Percentiles rank a stretch among this genome's conserved stretches.
Conservation (phyloP, 2,888 invertebrate genomes). For the Stenolophus ochropezus region DNA sequence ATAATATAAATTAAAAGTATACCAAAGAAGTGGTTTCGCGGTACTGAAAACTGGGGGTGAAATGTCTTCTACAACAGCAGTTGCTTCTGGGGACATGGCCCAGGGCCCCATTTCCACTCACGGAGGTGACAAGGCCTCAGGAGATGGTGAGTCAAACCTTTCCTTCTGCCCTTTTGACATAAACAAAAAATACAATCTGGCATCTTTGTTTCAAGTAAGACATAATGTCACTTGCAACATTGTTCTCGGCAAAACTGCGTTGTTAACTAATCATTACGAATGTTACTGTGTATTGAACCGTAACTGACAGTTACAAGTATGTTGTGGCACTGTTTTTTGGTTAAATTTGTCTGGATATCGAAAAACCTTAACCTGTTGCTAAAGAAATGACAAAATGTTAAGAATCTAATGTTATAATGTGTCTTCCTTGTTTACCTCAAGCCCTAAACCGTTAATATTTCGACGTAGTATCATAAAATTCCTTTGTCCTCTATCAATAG, state of each 20-base stretch:
- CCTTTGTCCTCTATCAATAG: too few relatives aligned
- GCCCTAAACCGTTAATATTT: neutral
- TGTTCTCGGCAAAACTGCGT: too few relatives aligned
- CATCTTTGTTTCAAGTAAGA: too few relatives aligned
- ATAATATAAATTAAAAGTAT: conserved; percentile 51
- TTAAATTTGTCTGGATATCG: neutral
- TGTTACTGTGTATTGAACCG: too few relatives aligned
- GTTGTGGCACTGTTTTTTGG: neutral
- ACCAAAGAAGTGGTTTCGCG: conserved; percentile 58
- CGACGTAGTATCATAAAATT: too few relatives aligned
- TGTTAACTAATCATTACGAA: too few relatives aligned
- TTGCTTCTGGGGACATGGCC: conserved; percentile 47
- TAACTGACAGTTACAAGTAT: neutral
- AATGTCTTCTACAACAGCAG: conserved; percentile 48
- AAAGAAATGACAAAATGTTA: neutral
- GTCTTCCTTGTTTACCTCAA: neutral
- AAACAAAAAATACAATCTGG: too few relatives aligned
- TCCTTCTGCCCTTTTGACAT: too few relatives aligned
- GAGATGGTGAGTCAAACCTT: conserved; percentile 53
- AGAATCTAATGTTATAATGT: neutral
- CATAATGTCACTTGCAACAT: too few relatives aligned
- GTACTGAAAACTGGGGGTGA: conserved; percentile 19
- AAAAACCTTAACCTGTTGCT: neutral
- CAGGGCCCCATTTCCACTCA: conserved; percentile 41
- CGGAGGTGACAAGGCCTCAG: conserved; percentile 48